phyloP scores from a whole-genome alignment of 2,113 vertebrate genomes.

The Cyanoliseus patagonus region DNA sequence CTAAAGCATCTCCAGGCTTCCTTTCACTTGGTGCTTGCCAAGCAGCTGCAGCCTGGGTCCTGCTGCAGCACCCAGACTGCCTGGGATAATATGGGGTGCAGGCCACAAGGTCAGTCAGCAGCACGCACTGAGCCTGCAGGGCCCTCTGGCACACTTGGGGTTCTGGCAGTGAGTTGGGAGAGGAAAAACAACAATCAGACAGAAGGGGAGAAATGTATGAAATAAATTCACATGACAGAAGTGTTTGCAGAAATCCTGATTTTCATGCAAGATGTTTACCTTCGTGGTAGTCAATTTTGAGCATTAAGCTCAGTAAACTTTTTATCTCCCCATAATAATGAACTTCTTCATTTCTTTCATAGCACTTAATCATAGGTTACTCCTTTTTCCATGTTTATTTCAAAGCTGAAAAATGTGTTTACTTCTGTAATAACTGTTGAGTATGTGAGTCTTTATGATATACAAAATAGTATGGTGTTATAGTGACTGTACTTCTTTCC shows the following conservation, averaged over 20 bases:
- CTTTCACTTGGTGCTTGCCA: not conserved
- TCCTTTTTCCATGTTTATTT: constrained; percentile 9
- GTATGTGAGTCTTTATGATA: not conserved
- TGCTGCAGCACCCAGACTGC: fast-evolving
- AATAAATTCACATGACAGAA: not conserved
- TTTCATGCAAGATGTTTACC: not conserved
- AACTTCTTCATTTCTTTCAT: not conserved
- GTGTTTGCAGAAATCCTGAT: not conserved
- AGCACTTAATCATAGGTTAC: not conserved
- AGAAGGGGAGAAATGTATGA: not conserved
- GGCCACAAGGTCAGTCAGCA: not conserved
- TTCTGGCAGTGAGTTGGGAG: not conserved
- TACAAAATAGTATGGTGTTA: not conserved
- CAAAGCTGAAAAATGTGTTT: constrained; percentile 14
- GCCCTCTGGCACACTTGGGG: fast-evolving
- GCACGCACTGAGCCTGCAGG: fast-evolving
- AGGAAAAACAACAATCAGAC: not conserved
- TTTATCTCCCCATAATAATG: not conserved
- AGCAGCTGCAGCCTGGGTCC: not conserved
- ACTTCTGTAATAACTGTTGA: not conserved
- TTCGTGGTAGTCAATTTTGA: not conserved
- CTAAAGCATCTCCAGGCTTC: too few relatives aligned
- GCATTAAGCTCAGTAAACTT: not conserved
- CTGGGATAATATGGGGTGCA: fast-evolving
- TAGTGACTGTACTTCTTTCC: not conserved